Conservation (phyloP, 53 echinoderm and acorn worm genomes). For the Actinopyga echinites region DNA sequence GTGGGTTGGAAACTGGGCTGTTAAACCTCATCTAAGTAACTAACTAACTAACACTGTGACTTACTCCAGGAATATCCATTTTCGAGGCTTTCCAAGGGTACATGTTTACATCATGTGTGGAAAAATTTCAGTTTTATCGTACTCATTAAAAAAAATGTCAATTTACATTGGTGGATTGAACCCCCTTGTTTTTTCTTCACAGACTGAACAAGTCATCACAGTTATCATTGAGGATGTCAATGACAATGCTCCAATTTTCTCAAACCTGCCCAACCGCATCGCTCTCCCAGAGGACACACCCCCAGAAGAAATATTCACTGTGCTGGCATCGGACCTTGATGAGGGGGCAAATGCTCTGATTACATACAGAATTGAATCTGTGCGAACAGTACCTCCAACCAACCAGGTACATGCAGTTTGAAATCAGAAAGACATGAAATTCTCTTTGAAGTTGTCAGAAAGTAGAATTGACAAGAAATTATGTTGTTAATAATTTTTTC, state of each 20-base stretch:
- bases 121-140: no score
- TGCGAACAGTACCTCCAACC: neutral
- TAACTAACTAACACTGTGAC: no score
- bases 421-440: neutral
- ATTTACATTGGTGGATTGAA: no score
- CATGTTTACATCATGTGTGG: no score
- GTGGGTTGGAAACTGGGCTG: no score
- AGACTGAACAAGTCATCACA: conserved; percentile 13
- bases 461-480: no score
- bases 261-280: neutral
- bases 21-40: no score
- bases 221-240: conserved; percentile 29
- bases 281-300: conserved; percentile 9
- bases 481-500: no score
- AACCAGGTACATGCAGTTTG: neutral
- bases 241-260: conserved; percentile 24
- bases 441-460: neutral
- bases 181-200: neutral
- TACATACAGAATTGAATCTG: conserved; percentile 16
- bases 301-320: neutral
- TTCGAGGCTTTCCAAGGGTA: no score
- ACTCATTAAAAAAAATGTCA: no score
- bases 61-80: no score
- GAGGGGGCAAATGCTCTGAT: conserved; percentile 11
- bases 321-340: conserved; percentile 7